A percentile compares a stretch with the other conserved stretches of the same genome.
Conservation (phyloP, 2,113 vertebrate genomes). For the Enhydra lutris region DNA sequence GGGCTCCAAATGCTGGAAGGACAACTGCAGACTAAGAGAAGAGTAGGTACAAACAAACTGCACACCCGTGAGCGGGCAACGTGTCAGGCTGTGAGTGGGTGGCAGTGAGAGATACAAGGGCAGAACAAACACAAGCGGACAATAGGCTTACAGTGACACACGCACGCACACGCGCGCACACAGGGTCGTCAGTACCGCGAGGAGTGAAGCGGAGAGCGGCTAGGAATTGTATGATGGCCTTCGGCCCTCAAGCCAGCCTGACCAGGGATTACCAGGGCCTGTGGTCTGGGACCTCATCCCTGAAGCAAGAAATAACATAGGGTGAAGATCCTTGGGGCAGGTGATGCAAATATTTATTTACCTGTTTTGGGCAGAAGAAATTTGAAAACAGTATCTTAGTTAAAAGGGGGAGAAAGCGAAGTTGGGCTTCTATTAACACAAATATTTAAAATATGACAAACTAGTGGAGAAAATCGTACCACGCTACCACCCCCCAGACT, state of each 20-base stretch:
- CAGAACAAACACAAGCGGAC: neutral
- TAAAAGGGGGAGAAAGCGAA: neutral
- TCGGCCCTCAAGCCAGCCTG: rapidly evolving
- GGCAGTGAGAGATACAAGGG: neutral
- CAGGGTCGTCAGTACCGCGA: neutral
- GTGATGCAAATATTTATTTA: neutral
- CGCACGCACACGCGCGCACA: rapidly evolving
- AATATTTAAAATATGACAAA: neutral
- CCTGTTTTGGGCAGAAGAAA: neutral
- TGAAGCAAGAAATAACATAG: neutral
- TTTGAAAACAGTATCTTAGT: neutral
- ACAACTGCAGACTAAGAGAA: neutral
- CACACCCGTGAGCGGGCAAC: neutral
- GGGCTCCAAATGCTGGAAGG: neutral
- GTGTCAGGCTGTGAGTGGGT: neutral
- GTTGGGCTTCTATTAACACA: neutral
- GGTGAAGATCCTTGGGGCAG: neutral
- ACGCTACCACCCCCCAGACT: neutral
- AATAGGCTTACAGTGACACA: neutral
- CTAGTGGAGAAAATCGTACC: neutral
- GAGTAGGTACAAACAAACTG: neutral
- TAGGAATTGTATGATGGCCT: rapidly evolving
- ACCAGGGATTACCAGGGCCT: neutral
- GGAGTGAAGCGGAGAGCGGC: neutral
- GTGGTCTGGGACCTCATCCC: neutral